Evolutionary conservation across 1,140 invertebrate genomes (phyloP), one percentile per base, ranked within the genome.

Genomic region (Chionoecetes opilio): DNA sequence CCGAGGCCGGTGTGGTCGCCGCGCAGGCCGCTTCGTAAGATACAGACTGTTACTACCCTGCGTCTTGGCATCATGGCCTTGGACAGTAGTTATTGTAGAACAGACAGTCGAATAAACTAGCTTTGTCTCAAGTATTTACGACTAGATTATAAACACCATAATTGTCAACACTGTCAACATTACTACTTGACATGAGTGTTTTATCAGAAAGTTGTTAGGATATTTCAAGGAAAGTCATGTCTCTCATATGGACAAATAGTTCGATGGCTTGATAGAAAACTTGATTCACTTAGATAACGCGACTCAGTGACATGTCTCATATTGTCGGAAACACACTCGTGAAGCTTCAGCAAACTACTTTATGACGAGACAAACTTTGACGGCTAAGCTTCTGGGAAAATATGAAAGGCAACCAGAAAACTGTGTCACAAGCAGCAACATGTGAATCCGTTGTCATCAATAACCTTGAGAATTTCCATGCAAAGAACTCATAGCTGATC

Each of bases 81-180:
- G n/a, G 63, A 75, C n/a, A 26, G 21, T 53, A 75, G 21, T 75
- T 75, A 75, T 75, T n/a, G 1, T 75, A 75, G 63, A n/a, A 26
- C 63, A 75, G 21, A 53, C 11, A 75, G 63, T 75, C 0, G n/a
- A 75, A n/a, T 75, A 75, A n/a, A 21, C 6, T 63, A 75, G n/a
- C 6, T 35, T 75, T 91, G 3, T 91, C 14, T 34, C n/a, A 41
- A 41, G n/a, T 85, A 84, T 53, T 93, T 86, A 21, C 21, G 21
- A 31, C 86, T 92, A 41, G 35, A 92, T 32, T 88, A 88, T 38
- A 88, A 38, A 88, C 38, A 88, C 29, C 37, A 41, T 41, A 14
- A 41, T 14, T 41, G 38, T 41, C 38, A 41, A 63, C 8, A 63
- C 38, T 41, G 38, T 41, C 38, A 41, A 63, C 8, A 63, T 9